Evolutionary conservation across 2,888 invertebrate genomes (phyloP).

Genomic region (Chromoteleia sp.): DNA sequence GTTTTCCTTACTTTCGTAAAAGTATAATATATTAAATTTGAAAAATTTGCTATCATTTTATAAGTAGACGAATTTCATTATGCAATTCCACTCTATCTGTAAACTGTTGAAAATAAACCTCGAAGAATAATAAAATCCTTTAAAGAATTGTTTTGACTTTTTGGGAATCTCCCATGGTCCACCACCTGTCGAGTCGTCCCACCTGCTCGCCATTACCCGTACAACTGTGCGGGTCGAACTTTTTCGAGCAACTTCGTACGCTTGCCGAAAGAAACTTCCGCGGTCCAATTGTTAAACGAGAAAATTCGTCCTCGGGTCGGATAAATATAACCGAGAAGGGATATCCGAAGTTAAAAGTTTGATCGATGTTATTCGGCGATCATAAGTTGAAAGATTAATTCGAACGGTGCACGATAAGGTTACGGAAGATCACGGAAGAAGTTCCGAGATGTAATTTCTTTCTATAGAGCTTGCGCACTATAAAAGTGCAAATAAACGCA

Average conservation of each 20-base stretch:
- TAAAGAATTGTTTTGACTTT: constrained; percentile 26
- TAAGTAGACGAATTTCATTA: too few species aligned
- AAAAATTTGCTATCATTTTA: too few species aligned
- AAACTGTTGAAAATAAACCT: not conserved
- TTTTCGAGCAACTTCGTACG: constrained; percentile 52
- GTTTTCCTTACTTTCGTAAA: too few species aligned
- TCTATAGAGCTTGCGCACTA: too few species aligned
- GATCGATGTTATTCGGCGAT: constrained; percentile 41
- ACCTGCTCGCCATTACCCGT: constrained; percentile 54
- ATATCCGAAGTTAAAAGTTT: constrained; percentile 42
- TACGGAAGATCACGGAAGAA: too few species aligned
- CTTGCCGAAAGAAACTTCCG: constrained; percentile 47
- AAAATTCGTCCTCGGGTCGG: constrained; percentile 21
- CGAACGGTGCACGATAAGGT: constrained; percentile 27
- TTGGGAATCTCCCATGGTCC: constrained; percentile 44
- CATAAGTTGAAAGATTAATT: constrained; percentile 52
- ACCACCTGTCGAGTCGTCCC: constrained; percentile 70
- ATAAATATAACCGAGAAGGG: constrained; percentile 17
- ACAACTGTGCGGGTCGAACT: constrained; percentile 41
- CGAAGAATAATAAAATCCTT: constrained; percentile 1
- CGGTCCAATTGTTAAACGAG: constrained; percentile 51
- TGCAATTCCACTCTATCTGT: too few species aligned
- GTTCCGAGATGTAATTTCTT: constrained; percentile 17
- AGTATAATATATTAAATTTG: too few species aligned
- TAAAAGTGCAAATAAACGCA: too few species aligned